Base-by-base conservation (phyloP, 2,888 invertebrate genomes). In the Leptura quadrifasciata region DNA sequence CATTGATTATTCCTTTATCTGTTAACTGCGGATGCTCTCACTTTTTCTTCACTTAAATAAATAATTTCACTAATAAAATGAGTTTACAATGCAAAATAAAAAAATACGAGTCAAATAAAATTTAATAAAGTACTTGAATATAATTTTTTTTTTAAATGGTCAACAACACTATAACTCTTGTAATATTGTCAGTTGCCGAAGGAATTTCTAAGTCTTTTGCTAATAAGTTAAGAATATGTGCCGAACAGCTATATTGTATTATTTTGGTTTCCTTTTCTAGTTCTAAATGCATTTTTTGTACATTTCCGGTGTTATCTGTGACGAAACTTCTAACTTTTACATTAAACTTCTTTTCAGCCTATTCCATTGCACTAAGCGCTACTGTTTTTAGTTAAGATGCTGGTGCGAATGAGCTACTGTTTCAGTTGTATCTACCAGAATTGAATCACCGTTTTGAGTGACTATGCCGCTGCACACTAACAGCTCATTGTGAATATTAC, bases 401-500 rank as follows among this genome's bases (percentile, higher is more conserved):
- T 9, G 35, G 10, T 39, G 35, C 9, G 35, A 10, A 39, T 39
- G 5, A 39, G 35, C 35, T 9, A 6, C 35, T 10, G 35, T 39
- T 6, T 39, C 35, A 39, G 10, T 10, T 1, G 9, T 39, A 39
- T 39, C 35, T 10, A 21, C 58, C 15, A 58, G 21, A 20, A 58
- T 4, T 6, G 58, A 6, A 12, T 21, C 21, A 2, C 58, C 58
- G 21, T 20, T 21, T 21, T 2, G 4, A 20, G 58, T 58, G 2
- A 58, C 20, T 21, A 58, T 20, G 12, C 58, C 21, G 12, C 20
- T 21, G 12, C 58, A 58, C 15, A 58, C 58, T 2, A 58, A 8
- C 10, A 21, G 58, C 21, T 58, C 58, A 21, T 58, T 58, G 21
- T 58, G 58, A 3, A 58, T 21, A 58, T 58, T 58, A 20, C 58